phyloP scores from a whole-genome alignment of 2,797 vertebrate genomes.

The Tangara arthus region DNA sequence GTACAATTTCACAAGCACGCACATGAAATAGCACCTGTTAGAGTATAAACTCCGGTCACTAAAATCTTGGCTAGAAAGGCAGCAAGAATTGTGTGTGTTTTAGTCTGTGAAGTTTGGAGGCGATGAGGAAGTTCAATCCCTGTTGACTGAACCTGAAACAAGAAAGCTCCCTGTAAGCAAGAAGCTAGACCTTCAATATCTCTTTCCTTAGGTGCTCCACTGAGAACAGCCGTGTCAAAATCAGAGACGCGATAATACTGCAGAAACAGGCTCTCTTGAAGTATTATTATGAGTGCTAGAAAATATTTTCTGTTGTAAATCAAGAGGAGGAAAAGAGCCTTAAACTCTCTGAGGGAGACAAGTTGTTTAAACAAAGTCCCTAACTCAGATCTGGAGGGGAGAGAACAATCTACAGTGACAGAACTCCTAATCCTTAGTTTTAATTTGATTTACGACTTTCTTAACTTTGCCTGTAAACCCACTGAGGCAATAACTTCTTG shows the following conservation, averaged over 20 bases:
- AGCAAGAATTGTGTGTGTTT: not conserved
- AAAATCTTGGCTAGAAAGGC: not conserved
- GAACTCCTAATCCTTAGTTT: not conserved
- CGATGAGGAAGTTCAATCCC: not conserved
- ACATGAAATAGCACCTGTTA: not conserved
- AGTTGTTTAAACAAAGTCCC: not conserved
- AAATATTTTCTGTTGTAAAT: not conserved
- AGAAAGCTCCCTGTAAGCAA: not conserved
- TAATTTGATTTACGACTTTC: not conserved
- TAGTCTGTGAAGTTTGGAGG: not conserved
- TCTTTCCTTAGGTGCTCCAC: not conserved
- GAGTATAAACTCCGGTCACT: not conserved
- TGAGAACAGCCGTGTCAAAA: not conserved
- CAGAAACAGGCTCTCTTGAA: not conserved
- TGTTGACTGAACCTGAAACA: not conserved
- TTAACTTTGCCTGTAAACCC: not conserved
- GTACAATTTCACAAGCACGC: not conserved
- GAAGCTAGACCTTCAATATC: not conserved
- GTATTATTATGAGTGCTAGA: not conserved
- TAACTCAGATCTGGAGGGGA: not conserved
- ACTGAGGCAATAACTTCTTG: not conserved
- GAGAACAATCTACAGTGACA: not conserved
- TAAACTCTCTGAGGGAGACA: not conserved
- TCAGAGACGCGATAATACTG: not conserved
- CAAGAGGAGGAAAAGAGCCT: not conserved